Base-by-base conservation (phyloP, 2,113 vertebrate species). In the Poeciliopsis occidentalis region DNA sequence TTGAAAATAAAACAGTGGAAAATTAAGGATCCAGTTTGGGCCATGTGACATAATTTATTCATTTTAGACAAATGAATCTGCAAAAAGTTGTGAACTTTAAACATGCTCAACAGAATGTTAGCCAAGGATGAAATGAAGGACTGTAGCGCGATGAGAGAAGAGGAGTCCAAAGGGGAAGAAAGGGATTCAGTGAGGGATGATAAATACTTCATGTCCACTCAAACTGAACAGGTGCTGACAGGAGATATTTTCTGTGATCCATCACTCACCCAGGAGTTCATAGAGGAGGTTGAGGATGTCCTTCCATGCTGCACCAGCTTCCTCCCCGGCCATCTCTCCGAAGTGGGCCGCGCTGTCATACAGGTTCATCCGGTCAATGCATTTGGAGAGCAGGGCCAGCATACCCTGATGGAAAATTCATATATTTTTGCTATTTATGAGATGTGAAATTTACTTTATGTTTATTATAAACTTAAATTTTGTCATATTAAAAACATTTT, bases 221-320 rank as follows among this genome's bases (percentile, higher is more conserved):
- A 51, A 75, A 87, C 73, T 84, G 70, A 81, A 76, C 61, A 76
- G 75, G 79, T 76, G 30, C 63, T 69, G 76, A 84, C 72, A 64
- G 66, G 74, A 15, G 30, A 76, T 67, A 69, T 80, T 84, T 81
- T 27, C 29, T 57, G 47, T 37, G 15, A 80, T 83, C 64, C 63
- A 74, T 81, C 66, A 63, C 71, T 94, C 89, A 98, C 97, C 97
- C 79, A 99, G 85, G 29, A 99, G 92, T 89, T 97, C 95, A 79
- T 99, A 99, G 51, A 99, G 95, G 17, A 98, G 96, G 93, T 97
- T 97, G 77, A 98, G 93, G 60, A 98, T 97, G 92, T 97, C 95
- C 88, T 99, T 99, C 97, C 97, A 97, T 4, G 96, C 94, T 26
- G 93, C 91, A 19, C 96, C 94, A 1, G 94, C 95, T 80, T 96